These are phyloP conservation scores for Zygothrica quintamaculata DNA, from an alignment of 2,888 invertebrate species.

Conservation along the genomic window DNA sequence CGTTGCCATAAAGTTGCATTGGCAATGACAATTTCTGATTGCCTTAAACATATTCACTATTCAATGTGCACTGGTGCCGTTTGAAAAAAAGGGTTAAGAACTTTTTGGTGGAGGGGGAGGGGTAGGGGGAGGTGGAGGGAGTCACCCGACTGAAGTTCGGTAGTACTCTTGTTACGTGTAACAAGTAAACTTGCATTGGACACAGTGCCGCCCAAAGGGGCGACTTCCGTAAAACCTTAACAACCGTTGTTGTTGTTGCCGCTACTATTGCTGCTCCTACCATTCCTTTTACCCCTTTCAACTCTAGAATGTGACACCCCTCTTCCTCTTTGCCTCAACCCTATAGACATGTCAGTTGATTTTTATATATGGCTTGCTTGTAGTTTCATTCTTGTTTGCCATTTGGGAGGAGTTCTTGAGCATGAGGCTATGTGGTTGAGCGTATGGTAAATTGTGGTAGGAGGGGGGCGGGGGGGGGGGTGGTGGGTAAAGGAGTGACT, in stretches of 20 bases:
- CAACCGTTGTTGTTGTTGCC: no score
- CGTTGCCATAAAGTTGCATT: constrained; percentile 45
- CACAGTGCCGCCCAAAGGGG: constrained; percentile 30
- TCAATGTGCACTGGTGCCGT: not conserved
- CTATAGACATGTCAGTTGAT: constrained; percentile 55
- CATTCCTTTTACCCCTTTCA: not conserved
- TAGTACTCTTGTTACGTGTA: constrained; percentile 57
- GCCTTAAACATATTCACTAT: constrained; percentile 37
- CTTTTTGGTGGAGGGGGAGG: no score
- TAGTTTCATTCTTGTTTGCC: constrained; percentile 45
- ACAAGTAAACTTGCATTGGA: constrained; percentile 61
- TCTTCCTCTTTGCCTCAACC: constrained; percentile 4
- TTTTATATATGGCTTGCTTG: constrained; percentile 58
- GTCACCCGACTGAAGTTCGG: no score
- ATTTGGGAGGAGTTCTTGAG: not conserved
- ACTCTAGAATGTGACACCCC: no score
- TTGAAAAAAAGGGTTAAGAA: no score
- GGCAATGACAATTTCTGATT: constrained; percentile 48
- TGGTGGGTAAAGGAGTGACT: not conserved
- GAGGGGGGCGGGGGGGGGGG: not conserved
- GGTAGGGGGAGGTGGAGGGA: not conserved
- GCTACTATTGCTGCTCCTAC: no score
- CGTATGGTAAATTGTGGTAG: no score
- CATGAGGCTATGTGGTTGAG: not conserved
- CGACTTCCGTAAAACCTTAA: constrained; percentile 42